These are phyloP conservation scores for Lampropteryx suffumata DNA, from an alignment of 2,888 invertebrate genomes.

Conservation along the genomic window DNA sequence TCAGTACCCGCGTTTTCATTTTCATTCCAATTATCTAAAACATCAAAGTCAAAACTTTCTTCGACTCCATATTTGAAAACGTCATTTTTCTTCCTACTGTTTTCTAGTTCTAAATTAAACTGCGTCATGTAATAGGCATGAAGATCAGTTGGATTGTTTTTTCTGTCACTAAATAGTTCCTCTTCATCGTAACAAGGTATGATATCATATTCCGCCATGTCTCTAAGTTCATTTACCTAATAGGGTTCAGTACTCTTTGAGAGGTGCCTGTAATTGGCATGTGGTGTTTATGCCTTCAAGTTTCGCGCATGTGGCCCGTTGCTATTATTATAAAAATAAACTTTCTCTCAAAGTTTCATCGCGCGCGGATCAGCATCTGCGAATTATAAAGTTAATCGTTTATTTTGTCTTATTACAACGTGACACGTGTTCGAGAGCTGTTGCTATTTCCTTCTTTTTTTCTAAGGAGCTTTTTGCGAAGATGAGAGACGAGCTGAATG, in stretches of 20 bases:
- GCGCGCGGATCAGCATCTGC: constrained; percentile 77
- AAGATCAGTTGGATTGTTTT: constrained; percentile 66
- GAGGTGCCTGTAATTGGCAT: constrained; percentile 68
- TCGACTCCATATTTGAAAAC: constrained; percentile 68
- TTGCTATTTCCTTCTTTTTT: constrained; percentile 34
- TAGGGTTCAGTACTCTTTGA: constrained; percentile 72
- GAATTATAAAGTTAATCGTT: constrained; percentile 74
- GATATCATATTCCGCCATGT: constrained; percentile 73
- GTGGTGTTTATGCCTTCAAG: constrained; percentile 61
- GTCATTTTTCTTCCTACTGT: constrained; percentile 61
- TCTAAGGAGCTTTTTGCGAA: constrained; percentile 37
- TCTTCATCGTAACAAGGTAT: constrained; percentile 68
- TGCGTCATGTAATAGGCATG: constrained; percentile 79
- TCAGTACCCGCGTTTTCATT: constrained; percentile 46
- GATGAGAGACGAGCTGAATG: constrained; percentile 18
- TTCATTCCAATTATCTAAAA: constrained; percentile 59
- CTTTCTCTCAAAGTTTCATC: constrained; percentile 72
- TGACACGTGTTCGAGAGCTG: constrained; percentile 58
- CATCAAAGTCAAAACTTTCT: constrained; percentile 75
- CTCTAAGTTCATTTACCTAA: constrained; percentile 72
- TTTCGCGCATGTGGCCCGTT: constrained; percentile 71
- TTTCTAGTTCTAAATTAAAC: constrained; percentile 77
- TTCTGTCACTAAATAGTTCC: constrained; percentile 64
- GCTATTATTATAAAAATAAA: constrained; percentile 83
- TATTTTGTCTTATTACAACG: constrained; percentile 63